Percentiles rank a stretch among this genome's conserved stretches.
These are phyloP conservation scores for Poeciliopsis turrubarensis DNA, from an alignment of 2,113 vertebrate genomes.

Conservation along the genomic window DNA sequence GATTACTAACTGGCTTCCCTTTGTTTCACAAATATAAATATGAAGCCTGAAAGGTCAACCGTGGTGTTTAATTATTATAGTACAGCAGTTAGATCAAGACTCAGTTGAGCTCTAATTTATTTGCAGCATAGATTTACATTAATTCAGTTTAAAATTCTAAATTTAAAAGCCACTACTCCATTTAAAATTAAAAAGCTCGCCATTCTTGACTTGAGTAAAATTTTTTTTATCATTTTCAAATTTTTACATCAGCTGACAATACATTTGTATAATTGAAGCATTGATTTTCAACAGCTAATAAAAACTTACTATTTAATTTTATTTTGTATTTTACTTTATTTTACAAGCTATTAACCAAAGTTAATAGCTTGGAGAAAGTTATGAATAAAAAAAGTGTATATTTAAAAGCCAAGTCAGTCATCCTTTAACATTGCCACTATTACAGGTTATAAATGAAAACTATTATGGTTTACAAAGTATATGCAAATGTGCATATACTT, in stretches of 20 bases:
- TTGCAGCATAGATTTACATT: background rate
- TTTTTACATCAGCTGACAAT: background rate
- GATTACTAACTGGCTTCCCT: slow-evolving; percentile 2
- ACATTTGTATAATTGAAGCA: background rate
- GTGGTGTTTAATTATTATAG: background rate
- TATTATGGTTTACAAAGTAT: too few relatives aligned
- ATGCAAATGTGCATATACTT: too few relatives aligned
- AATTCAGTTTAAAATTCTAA: background rate
- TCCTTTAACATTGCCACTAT: too few relatives aligned
- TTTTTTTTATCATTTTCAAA: background rate
- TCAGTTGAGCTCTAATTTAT: background rate
- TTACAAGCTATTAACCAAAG: too few relatives aligned
- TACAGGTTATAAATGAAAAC: too few relatives aligned
- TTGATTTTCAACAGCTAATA: too few relatives aligned
- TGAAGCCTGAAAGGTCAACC: background rate
- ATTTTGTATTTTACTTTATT: background rate
- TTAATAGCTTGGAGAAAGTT: too few relatives aligned
- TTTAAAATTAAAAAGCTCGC: background rate
- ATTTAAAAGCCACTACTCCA: background rate
- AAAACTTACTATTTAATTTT: background rate
- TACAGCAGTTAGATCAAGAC: background rate
- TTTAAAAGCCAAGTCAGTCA: too few relatives aligned
- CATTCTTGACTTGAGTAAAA: background rate
- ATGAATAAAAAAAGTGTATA: too few relatives aligned
- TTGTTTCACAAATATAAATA: background rate